phyloP scores from a whole-genome alignment of 2,113 vertebrate genomes.

The Alectura lathami region DNA sequence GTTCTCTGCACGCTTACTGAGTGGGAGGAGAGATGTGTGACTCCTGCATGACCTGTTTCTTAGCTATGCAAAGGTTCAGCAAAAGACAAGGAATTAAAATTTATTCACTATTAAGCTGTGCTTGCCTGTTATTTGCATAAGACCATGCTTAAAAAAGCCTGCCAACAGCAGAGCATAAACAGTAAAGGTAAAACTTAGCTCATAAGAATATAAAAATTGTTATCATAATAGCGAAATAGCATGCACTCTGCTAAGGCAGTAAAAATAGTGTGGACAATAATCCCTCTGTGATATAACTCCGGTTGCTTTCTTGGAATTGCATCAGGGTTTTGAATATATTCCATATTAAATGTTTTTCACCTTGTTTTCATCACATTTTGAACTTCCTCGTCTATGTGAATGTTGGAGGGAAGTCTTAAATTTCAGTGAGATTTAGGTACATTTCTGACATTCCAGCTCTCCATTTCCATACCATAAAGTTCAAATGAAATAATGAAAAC shows the following conservation, averaged over 20 bases:
- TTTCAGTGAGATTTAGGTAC: background rate
- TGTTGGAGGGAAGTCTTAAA: background rate
- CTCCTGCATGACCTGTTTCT: background rate
- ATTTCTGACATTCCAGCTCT: background rate
- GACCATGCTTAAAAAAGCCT: background rate
- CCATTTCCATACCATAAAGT: background rate
- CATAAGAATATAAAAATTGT: background rate
- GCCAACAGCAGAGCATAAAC: background rate
- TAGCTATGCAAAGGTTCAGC: background rate
- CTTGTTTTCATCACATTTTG: background rate
- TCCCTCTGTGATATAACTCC: background rate
- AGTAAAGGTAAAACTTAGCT: background rate
- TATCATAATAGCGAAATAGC: background rate
- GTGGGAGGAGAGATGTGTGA: background rate
- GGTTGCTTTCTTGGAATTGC: background rate
- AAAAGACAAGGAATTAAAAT: background rate
- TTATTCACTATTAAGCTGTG: background rate
- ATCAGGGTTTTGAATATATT: background rate
- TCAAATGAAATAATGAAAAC: background rate
- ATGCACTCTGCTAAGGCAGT: background rate
- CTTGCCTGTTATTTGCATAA: background rate
- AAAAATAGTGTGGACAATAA: background rate
- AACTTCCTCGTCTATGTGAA: background rate
- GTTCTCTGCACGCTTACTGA: fast-evolving
- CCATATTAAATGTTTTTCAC: background rate